Evolutionary conservation across 2,888 invertebrate species (phyloP), one percentile per base, ranked within the genome.

Genomic region (Mylabris sibirica): DNA sequence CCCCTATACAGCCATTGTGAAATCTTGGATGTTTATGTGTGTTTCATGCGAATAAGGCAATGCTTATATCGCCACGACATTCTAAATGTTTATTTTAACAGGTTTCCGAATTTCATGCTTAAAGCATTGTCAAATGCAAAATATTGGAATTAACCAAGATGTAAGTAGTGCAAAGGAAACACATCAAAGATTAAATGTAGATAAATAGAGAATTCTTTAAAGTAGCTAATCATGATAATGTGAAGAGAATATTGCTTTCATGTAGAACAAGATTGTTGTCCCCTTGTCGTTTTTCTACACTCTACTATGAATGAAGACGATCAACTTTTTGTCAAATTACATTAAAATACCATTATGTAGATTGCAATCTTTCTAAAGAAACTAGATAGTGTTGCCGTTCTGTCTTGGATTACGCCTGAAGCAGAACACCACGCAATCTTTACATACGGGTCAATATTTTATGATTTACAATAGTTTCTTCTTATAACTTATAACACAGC

Each of bases 271-370:
- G 24, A 12, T 12, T 12, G 24, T 24, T 20, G 20, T 49, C 8
- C 20, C 49, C 49, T 17, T 6, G 30, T 30, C 30, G 30, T 49
- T 49, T 49, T 20, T 49, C 6, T 12, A 12, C 12, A 3, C 12
- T 24, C 9, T 24, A 5, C 24, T 24, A 53, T 53, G 53, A 53
- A 53, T 53, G 53, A 24, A 53, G 3, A 53, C 12, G 12, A 24
- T 24, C 53, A 64, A 61, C 24, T 71, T 70, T 72, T 72, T 76
- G 74, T 74, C 68, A 70, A 74, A 73, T 74, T 71, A 74, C 72
- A 74, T 74, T 72, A 74, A 74, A 74, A 72, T 68, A 63, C 74
- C 74, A 72, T 74, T 74, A 72, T 71, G 74, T 71, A 74, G 74
- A 74, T 74, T 72, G 67, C 64, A 74, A 72, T 72, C 69, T 71